Base-by-base conservation (phyloP, 2,888 invertebrate species). In the Caenorhabditis panamensis region DNA sequence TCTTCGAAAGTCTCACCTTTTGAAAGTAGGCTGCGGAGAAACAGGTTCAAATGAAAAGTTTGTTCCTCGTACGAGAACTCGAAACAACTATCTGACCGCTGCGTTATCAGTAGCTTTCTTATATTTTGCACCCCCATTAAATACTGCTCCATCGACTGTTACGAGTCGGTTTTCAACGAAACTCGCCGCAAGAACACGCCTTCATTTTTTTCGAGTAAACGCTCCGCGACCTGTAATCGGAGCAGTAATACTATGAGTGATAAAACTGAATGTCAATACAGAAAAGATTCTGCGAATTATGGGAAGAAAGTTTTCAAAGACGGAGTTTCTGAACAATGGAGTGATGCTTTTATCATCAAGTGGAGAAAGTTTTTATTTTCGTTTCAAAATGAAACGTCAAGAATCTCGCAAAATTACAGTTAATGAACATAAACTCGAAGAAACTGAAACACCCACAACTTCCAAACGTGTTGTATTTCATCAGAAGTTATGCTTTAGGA, bases 41-140 rank as follows among this genome's bases (percentile, higher is more conserved):
- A 13, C 8, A 59, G 61, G 59, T 53, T 13, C 13, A 31, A 8
- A 64, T 24, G 56, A 41, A 22, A 53, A 67, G 75, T 37, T 68
- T 37, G 76, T 76, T 68, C 68, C 44, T 68, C 54, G 68, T 68
- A 76, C 71, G 61, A 61, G 49, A 61, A 59, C 61, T 72, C 54
- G 71, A 53, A 71, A 66, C 64, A 67, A 68, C 78, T 72, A 67
- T 79, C 67, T 72, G 56, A 79, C 68, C 37, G 68, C 44, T 56
- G 24, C 47, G 78, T 79, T 79, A 79, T 79, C 78, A 79, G 72
- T 72, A 77, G 67, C 62, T 68, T 69, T 67, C 63, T 69, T 58
- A 68, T 78, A 69, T 78, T 78, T 78, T 78, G 77, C 64, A 64
- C 69, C 64, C 59, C 41, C 77, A 58, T 66, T 75, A 75, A 75